Conservation (phyloP, 2,113 vertebrate genomes). For the Apodemus speciosus region DNA sequence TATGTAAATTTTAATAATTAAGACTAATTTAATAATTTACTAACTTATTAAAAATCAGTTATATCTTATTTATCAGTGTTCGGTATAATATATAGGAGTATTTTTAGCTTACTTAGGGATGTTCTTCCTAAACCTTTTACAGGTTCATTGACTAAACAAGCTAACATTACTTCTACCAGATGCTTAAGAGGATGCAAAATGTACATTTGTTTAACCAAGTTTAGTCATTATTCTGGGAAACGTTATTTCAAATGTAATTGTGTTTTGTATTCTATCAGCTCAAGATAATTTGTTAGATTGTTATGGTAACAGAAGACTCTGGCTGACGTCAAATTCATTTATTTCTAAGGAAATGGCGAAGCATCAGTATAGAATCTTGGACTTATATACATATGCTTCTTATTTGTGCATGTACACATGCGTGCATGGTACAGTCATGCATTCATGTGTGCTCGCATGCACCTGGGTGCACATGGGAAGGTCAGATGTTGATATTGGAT, state of each 20-base stretch:
- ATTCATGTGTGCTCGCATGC: background rate
- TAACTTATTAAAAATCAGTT: constrained; percentile 37
- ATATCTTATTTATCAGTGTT: constrained; percentile 28
- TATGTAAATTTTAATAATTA: constrained; percentile 30
- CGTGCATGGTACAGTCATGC: background rate
- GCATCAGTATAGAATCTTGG: constrained; percentile 21
- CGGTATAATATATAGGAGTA: background rate
- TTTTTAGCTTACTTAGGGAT: constrained; percentile 50
- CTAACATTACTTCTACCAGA: constrained; percentile 53
- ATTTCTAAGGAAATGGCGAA: constrained; percentile 51
- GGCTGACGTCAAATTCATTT: constrained; percentile 21
- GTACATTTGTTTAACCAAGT: constrained; percentile 42
- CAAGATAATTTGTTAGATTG: constrained; percentile 53
- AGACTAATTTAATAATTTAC: constrained; percentile 52
- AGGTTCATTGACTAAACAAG: constrained; percentile 42
- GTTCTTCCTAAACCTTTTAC: constrained; percentile 53
- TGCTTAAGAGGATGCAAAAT: constrained; percentile 40
- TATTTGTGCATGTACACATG: background rate
- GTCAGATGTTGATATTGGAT: background rate
- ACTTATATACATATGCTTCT: constrained; percentile 14
- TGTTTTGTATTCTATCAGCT: constrained; percentile 14
- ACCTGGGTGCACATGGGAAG: background rate
- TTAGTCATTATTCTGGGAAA: constrained; percentile 33
- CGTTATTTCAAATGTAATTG: constrained; percentile 52
- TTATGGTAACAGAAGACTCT: constrained; percentile 49